Percentiles rank a stretch among this genome's conserved stretches.
Conservation (phyloP, 2,888 invertebrate species). For the Lasiommata megera region DNA sequence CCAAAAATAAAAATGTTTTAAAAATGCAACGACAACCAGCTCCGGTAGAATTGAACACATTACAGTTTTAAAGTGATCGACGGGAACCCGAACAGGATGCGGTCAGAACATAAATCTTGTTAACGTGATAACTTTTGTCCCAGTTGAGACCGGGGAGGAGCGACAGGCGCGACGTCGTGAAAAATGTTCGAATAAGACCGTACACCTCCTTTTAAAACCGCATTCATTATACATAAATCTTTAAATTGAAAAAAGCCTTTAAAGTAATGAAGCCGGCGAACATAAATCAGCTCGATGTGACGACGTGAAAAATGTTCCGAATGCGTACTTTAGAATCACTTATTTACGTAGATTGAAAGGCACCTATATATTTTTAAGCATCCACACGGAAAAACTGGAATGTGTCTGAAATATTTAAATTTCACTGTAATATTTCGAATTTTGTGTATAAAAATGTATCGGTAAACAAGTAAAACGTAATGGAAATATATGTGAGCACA, state of each 20-base stretch:
- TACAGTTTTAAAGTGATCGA: constrained; percentile 33
- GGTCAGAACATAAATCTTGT: constrained; percentile 47
- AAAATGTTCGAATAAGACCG: constrained; percentile 45
- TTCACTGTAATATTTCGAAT: no score
- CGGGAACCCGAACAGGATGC: constrained; percentile 38
- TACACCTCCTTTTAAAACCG: constrained; percentile 31
- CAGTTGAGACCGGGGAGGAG: constrained; percentile 46
- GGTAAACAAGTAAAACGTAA: no score
- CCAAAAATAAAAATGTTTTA: neutral
- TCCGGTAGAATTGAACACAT: constrained; percentile 27
- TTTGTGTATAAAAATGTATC: no score
- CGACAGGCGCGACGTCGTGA: constrained; percentile 51
- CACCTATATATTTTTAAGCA: neutral
- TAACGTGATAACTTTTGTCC: constrained; percentile 54
- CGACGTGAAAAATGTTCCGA: constrained; percentile 53
- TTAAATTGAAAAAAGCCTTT: constrained; percentile 43
- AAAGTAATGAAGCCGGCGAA: constrained; percentile 46
- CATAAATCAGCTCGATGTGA: constrained; percentile 52
- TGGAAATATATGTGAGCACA: no score
- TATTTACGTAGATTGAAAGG: constrained; percentile 33
- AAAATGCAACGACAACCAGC: constrained; percentile 6
- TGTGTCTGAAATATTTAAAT: no score
- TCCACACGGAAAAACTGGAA: neutral
- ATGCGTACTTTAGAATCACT: constrained; percentile 40
- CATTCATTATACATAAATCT: constrained; percentile 34